Percentiles rank a stretch among this genome's conserved stretches.
Evolutionary conservation across 2,888 invertebrate species (phyloP).

Genomic region (Clostera curtula): DNA sequence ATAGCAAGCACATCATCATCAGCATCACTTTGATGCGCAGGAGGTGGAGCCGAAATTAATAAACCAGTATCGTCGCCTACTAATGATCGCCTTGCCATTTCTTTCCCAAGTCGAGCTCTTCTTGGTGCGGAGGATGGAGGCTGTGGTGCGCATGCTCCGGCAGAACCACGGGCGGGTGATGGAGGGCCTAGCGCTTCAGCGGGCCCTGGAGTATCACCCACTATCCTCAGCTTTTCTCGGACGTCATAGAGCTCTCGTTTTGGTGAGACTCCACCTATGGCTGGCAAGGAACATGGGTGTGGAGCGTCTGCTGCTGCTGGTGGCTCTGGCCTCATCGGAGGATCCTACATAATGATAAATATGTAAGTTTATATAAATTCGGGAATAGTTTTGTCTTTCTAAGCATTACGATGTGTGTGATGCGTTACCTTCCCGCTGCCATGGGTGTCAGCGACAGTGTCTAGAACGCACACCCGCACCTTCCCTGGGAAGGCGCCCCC

Average conservation of each 20-base stretch:
- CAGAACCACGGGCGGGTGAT: constrained; percentile 81
- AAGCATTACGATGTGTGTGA: neutral
- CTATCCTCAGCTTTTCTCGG: constrained; percentile 51
- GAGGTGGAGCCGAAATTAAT: constrained; percentile 47
- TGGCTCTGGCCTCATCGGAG: constrained; percentile 54
- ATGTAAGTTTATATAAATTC: neutral
- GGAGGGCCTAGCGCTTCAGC: constrained; percentile 74
- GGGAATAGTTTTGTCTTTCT: neutral
- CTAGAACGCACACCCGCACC: constrained; percentile 63
- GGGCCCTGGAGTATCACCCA: constrained; percentile 47
- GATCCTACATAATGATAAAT: constrained; percentile 40
- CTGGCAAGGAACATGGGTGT: constrained; percentile 53
- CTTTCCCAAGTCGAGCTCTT: constrained; percentile 72
- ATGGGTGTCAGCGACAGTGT: constrained; percentile 54
- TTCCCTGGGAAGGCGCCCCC: constrained; percentile 70
- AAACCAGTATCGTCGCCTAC: constrained; percentile 71
- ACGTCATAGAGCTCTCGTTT: constrained; percentile 59
- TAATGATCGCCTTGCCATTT: constrained; percentile 79
- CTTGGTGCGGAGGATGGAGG: constrained; percentile 65
- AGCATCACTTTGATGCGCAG: constrained; percentile 58
- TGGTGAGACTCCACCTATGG: constrained; percentile 63
- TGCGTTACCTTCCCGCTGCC: constrained; percentile 62
- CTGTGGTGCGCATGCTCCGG: constrained; percentile 78
- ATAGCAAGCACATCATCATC: constrained; percentile 71
- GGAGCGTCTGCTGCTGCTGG: constrained; percentile 58